Evolutionary conservation across 2,797 vertebrate species (phyloP).

Genomic region (Naso thynnoides): DNA sequence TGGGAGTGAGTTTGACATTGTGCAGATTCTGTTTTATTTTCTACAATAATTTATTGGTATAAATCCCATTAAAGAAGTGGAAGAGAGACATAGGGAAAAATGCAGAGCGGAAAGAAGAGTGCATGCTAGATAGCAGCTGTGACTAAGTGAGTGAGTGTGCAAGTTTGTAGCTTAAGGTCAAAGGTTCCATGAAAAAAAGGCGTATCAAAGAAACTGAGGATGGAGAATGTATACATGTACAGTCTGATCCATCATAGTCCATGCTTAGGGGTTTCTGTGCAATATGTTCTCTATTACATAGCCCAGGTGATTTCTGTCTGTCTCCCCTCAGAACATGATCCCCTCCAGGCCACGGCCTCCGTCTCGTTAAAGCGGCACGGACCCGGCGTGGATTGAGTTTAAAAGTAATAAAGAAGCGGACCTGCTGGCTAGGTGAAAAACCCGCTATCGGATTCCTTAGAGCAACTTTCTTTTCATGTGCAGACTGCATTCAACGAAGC

Average conservation of each 20-base stretch:
- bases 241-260: slow-evolving; percentile 84
- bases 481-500: slow-evolving; percentile 98
- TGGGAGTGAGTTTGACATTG: no score
- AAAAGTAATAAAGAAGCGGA: slow-evolving; percentile 97
- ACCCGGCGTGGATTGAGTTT: slow-evolving; percentile 94
- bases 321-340: slow-evolving; percentile 89
- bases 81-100: slow-evolving; percentile 17
- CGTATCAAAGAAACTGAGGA: slow-evolving; percentile 72
- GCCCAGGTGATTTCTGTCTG: slow-evolving; percentile 92
- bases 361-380: slow-evolving; percentile 90
- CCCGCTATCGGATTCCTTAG: slow-evolving; percentile 94
- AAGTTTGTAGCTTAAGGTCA: slow-evolving; percentile 68
- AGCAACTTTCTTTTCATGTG: slow-evolving; percentile 96
- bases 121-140: slow-evolving; percentile 57
- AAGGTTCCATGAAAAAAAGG: slow-evolving; percentile 63
- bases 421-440: slow-evolving; percentile 98
- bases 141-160: slow-evolving; percentile 61
- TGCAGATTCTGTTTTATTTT: no score
- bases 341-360: slow-evolving; percentile 90
- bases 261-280: slow-evolving; percentile 84
- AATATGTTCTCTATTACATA: slow-evolving; percentile 96
- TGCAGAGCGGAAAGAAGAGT: slow-evolving; percentile 18
- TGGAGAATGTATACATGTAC: slow-evolving; percentile 75
- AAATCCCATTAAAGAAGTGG: slow-evolving; percentile 6
- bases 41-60: slow-evolving; percentile 2